Conservation (phyloP, 2,888 invertebrate species). For the Capitulum mitella region DNA sequence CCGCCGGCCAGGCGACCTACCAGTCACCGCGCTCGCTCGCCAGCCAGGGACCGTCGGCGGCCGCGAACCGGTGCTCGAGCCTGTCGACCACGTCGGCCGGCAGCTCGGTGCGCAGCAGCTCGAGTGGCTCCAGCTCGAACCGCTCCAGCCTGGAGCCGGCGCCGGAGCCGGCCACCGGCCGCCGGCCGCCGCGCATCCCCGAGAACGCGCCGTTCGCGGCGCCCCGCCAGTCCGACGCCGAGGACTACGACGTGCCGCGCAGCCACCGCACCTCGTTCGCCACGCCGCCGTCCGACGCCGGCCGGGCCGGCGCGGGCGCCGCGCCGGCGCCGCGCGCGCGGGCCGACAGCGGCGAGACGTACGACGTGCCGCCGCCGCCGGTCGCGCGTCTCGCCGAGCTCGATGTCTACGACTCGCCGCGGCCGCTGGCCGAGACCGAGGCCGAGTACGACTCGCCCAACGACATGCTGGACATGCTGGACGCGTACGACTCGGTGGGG, state of each 20-base stretch:
- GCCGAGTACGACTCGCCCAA: slow-evolving; percentile 32
- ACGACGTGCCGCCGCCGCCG: slow-evolving; percentile 35
- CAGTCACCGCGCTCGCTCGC: slow-evolving; percentile 49
- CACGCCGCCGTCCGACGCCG: slow-evolving; percentile 38
- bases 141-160: slow-evolving; percentile 46
- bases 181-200: slow-evolving; percentile 47
- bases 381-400: slow-evolving; percentile 26
- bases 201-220: slow-evolving; percentile 57
- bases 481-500: slow-evolving; percentile 31
- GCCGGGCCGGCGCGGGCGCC: slow-evolving; percentile 42
- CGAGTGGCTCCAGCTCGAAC: slow-evolving; percentile 48
- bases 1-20: slow-evolving; percentile 45
- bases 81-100: slow-evolving; percentile 47
- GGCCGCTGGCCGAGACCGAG: slow-evolving; percentile 24
- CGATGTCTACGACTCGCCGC: slow-evolving; percentile 34
- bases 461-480: slow-evolving; percentile 45
- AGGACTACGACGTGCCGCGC: slow-evolving; percentile 45
- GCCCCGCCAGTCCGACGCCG: slow-evolving; percentile 12
- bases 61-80: slow-evolving; percentile 39
- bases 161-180: background rate
- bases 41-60: slow-evolving; percentile 52
- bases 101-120: slow-evolving; percentile 56
- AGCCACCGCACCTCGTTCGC: slow-evolving; percentile 31
- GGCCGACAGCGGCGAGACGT: slow-evolving; percentile 35
- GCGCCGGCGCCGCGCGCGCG: slow-evolving; percentile 52